A percentile compares a stretch with the other conserved stretches of the same genome.
Conservation (phyloP, 2,113 vertebrate genomes). For the Pachypanchax playfairii region DNA sequence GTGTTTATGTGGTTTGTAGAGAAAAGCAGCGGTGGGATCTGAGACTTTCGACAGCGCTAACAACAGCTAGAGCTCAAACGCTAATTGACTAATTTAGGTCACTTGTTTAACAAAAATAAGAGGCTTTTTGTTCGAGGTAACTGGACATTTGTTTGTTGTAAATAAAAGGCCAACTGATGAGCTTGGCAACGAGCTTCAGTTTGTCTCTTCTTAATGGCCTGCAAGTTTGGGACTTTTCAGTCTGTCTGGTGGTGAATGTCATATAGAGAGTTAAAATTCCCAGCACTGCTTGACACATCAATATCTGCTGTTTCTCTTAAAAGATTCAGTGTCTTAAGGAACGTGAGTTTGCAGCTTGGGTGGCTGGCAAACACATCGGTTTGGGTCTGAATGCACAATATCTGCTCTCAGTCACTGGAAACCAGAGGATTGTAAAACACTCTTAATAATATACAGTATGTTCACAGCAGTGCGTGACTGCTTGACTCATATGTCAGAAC, state of each 20-base stretch:
- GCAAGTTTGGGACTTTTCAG: constrained; percentile 12
- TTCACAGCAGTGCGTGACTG: not conserved
- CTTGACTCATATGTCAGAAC: constrained; percentile 9
- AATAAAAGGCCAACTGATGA: constrained; percentile 53
- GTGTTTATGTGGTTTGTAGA: constrained; percentile 18
- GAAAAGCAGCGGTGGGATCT: constrained; percentile 42
- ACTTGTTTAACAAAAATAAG: constrained; percentile 45
- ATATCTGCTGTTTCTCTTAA: not conserved
- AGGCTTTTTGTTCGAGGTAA: constrained; percentile 45
- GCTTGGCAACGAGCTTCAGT: constrained; percentile 23
- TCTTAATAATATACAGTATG: not conserved
- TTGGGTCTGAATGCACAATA: not conserved
- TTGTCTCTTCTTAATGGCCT: constrained; percentile 18
- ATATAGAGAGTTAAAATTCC: not conserved
- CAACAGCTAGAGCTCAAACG: constrained; percentile 14
- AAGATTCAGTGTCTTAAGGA: not conserved
- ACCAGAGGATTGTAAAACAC: not conserved
- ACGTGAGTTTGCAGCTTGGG: not conserved
- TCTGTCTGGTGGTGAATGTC: constrained; percentile 3
- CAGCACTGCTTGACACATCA: not conserved
- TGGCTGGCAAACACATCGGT: not conserved
- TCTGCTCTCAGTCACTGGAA: not conserved
- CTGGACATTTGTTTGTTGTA: constrained; percentile 34
- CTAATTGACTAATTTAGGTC: constrained; percentile 58
- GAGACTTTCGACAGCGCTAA: constrained; percentile 49